Conservation (phyloP, 2,797 vertebrate species). For the Neopelma chrysocephalum region DNA sequence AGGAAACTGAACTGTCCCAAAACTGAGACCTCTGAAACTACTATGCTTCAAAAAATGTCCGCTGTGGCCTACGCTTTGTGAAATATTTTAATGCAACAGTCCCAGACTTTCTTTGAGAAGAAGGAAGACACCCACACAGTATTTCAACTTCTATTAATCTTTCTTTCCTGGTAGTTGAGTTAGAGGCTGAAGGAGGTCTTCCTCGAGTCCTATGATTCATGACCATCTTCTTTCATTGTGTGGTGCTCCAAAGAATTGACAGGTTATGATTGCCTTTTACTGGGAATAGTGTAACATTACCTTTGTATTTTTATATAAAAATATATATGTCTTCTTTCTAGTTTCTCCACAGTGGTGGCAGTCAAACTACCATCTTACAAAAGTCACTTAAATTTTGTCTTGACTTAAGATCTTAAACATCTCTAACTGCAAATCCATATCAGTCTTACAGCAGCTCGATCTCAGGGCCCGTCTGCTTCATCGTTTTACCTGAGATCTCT, state of each 20-base stretch:
- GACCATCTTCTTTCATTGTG: not conserved
- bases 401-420: not conserved
- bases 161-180: not conserved
- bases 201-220: not conserved
- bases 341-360: not conserved
- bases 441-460: not conserved
- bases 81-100: not conserved
- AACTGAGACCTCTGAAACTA: not conserved
- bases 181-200: not conserved
- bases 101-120: not conserved
- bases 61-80: not conserved
- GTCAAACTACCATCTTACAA: not conserved
- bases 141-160: not conserved
- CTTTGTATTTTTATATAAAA: not conserved
- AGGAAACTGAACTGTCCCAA: not conserved
- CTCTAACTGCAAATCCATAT: not conserved
- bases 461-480: not conserved
- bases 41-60: not conserved
- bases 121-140: not conserved
- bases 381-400: not conserved
- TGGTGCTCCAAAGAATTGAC: not conserved
- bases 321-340: not conserved
- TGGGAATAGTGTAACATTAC: not conserved
- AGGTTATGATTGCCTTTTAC: not conserved
- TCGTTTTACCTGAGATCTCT: not conserved